phyloP scores from a whole-genome alignment of 2,797 vertebrate species.

The Bradypus variegatus region DNA sequence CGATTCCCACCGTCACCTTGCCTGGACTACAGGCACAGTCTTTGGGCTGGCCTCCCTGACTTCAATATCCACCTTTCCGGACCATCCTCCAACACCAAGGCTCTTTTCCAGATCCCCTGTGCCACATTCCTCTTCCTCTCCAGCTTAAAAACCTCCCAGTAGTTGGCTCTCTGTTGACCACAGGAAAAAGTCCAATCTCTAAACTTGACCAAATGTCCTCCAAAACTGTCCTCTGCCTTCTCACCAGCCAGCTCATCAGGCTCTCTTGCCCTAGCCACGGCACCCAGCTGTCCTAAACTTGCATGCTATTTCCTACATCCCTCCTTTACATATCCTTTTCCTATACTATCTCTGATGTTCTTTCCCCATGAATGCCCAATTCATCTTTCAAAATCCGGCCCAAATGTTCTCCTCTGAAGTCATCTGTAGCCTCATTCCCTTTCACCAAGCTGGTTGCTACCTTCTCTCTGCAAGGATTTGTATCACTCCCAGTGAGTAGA shows the following conservation, averaged over 20 bases:
- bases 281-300: no score
- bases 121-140: not conserved
- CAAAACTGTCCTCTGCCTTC: not conserved
- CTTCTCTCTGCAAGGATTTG: not conserved
- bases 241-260: not conserved
- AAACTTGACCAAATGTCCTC: not conserved
- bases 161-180: not conserved
- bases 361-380: not conserved
- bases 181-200: not conserved
- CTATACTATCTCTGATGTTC: not conserved
- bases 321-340: not conserved
- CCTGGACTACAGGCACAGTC: not conserved
- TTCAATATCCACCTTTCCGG: not conserved
- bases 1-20: not conserved
- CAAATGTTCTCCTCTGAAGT: not conserved
- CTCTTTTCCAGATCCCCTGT: not conserved
- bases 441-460: not conserved
- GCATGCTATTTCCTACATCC: fast-evolving
- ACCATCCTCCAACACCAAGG: not conserved
- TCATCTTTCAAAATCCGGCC: not conserved
- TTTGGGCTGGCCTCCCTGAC: not conserved
- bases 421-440: not conserved
- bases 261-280: not conserved
- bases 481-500: not conserved
- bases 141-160: not conserved